A percentile compares a stretch with the other conserved stretches of the same genome.
Conservation (phyloP, 2,888 invertebrate species). For the Pherbina coryleti region DNA sequence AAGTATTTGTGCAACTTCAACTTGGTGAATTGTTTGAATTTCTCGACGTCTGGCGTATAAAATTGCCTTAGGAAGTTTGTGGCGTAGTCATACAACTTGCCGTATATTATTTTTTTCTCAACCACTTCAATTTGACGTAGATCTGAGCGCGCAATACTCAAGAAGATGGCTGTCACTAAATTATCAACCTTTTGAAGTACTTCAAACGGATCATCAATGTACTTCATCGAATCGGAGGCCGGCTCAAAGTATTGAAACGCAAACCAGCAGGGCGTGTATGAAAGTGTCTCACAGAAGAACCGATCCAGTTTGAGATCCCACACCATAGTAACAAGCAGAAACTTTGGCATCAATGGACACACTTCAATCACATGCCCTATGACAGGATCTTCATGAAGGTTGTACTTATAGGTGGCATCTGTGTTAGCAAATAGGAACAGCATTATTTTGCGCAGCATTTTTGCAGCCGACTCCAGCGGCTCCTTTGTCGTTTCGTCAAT, state of each 20-base stretch:
- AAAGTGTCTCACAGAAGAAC: constrained; percentile 58
- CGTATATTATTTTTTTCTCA: constrained; percentile 56
- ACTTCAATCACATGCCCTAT: constrained; percentile 57
- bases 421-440: constrained; percentile 61
- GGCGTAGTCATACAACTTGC: constrained; percentile 56
- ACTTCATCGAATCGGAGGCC: constrained; percentile 56
- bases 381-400: constrained; percentile 53
- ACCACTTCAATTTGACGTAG: constrained; percentile 52
- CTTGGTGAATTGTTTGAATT: constrained; percentile 55
- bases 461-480: constrained; percentile 43
- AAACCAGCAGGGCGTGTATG: constrained; percentile 61
- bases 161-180: constrained; percentile 54
- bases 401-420: constrained; percentile 58
- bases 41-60: constrained; percentile 60
- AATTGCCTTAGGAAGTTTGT: constrained; percentile 60
- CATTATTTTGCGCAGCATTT: constrained; percentile 56
- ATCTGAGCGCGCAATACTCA: constrained; percentile 57
- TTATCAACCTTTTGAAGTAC: constrained; percentile 55
- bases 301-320: constrained; percentile 59
- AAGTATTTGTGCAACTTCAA: constrained; percentile 55
- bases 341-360: constrained; percentile 59
- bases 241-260: constrained; percentile 58
- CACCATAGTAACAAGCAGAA: constrained; percentile 55
- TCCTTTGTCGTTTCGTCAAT: constrained; percentile 47
- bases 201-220: constrained; percentile 57